Base-by-base conservation (phyloP, 2,113 vertebrate genomes). In the Nothoprocta pentlandii region DNA sequence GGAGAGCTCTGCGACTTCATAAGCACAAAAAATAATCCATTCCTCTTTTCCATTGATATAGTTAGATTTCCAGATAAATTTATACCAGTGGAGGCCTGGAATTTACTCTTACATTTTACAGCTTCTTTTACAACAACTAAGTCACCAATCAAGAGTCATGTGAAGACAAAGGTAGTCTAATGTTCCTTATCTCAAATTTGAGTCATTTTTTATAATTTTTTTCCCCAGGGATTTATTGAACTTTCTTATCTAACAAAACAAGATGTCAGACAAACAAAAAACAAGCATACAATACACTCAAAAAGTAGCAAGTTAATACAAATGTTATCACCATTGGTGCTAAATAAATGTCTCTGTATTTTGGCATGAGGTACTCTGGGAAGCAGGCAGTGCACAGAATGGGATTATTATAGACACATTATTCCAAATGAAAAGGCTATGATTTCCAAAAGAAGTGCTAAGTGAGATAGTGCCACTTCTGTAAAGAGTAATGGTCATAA, bases 381-480 rank as follows among this genome's bases (percentile, higher is more conserved):
- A 44, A 74, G 23, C 54, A 10, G 15, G 49, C 78, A 53, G 73
- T 59, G 47, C n/a, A 66, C 51, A 44, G 56, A 71, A 71, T 30
- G 39, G 74, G 53, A 17, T 30, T 74, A 91, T 85, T 44, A 42
- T 80, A 94, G 96, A 54, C 44, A 73, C 42, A 84, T 88, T 53
- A 44, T 30, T 58, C 61, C 12, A 22, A 51, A 62, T 42, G 32
- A 58, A 75, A 75, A 58, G 26, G 23, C 21, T 34, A 39, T 25
- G 41, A 41, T 47, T 79, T 41, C 41, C 22, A 53, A 58, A 61
- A 44, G 42, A 30, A 2, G 16, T 15, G 39, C 42, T 75, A 41
- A 78, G 69, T 42, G 62, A 54, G 19, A 28, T 21, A 39, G 28
- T 36, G 63, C 46, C 68, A 62, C 51, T 23, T 61, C 32, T 51